phyloP scores from a whole-genome alignment of 2,888 invertebrate genomes.

The Aquatica leii region DNA sequence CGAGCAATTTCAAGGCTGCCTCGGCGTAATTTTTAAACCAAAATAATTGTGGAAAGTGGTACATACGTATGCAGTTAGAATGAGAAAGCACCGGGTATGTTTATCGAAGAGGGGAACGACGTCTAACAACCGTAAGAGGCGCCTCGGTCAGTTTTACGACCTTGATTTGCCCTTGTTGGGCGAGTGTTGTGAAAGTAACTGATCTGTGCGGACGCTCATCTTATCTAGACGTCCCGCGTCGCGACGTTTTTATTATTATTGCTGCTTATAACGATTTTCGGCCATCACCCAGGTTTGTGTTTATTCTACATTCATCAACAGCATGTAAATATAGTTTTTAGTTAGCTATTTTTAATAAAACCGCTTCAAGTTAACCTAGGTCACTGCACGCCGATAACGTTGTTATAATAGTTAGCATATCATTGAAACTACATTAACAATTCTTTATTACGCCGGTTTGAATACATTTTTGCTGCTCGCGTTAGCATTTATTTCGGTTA shows the following conservation, averaged over 20 bases:
- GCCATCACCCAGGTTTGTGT: conserved; percentile 24
- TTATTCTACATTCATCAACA: neutral
- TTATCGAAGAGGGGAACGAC: conserved; percentile 54
- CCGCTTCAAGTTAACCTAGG: conserved; percentile 10
- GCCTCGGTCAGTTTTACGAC: conserved; percentile 60
- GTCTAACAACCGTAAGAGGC: conserved; percentile 57
- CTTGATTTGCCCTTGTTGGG: conserved; percentile 58
- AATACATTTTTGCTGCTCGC: too few relatives aligned
- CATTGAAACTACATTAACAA: too few relatives aligned
- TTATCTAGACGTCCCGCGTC: conserved; percentile 38
- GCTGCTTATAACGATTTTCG: neutral
- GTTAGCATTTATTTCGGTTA: too few relatives aligned
- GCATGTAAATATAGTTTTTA: conserved; percentile 10
- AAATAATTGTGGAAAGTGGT: conserved; percentile 14
- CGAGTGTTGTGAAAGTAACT: conserved; percentile 54
- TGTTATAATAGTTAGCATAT: neutral
- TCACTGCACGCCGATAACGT: conserved; percentile 11
- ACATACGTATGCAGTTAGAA: conserved; percentile 10
- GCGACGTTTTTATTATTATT: conserved; percentile 28
- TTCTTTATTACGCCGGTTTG: too few relatives aligned
- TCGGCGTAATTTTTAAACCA: neutral
- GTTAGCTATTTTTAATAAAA: conserved; percentile 7
- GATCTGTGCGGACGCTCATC: conserved; percentile 48
- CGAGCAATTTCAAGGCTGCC: conserved; percentile 14
- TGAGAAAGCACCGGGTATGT: conserved; percentile 57